phyloP scores from a whole-genome alignment of 2,888 invertebrate genomes.

The Aelia acuminata region DNA sequence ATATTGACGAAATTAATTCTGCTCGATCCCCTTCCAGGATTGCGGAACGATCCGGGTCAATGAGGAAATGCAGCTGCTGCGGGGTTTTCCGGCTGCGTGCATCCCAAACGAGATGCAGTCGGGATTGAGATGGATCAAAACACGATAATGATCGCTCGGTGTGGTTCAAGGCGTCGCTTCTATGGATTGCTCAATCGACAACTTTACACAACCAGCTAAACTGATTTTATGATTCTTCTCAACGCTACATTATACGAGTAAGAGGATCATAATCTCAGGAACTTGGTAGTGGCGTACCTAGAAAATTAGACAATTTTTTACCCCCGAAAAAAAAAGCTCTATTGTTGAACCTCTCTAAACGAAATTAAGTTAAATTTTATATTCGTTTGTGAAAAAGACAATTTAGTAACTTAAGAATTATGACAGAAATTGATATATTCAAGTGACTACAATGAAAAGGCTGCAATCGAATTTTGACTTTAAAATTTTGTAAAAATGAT shows the following conservation, averaged over 20 bases:
- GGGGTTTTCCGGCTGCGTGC: background rate
- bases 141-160: background rate
- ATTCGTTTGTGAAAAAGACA: too few relatives aligned
- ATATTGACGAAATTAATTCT: background rate
- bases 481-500: too few relatives aligned
- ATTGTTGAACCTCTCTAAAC: too few relatives aligned
- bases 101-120: background rate
- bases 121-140: background rate
- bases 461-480: too few relatives aligned
- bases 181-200: background rate
- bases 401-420: too few relatives aligned
- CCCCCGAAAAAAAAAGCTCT: too few relatives aligned
- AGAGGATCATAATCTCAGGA: too few relatives aligned
- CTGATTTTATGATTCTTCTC: background rate
- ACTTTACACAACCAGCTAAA: background rate
- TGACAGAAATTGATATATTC: too few relatives aligned
- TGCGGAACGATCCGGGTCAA: background rate
- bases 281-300: too few relatives aligned
- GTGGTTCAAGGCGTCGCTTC: background rate
- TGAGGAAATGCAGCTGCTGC: background rate
- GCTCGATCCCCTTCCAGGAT: background rate
- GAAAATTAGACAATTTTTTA: too few relatives aligned
- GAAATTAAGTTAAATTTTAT: too few relatives aligned
- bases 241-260: background rate
- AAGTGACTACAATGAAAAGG: too few relatives aligned